Conservation (phyloP, 53 echinoderm and acorn worm genomes). For the Mesocentrotus franciscanus region DNA sequence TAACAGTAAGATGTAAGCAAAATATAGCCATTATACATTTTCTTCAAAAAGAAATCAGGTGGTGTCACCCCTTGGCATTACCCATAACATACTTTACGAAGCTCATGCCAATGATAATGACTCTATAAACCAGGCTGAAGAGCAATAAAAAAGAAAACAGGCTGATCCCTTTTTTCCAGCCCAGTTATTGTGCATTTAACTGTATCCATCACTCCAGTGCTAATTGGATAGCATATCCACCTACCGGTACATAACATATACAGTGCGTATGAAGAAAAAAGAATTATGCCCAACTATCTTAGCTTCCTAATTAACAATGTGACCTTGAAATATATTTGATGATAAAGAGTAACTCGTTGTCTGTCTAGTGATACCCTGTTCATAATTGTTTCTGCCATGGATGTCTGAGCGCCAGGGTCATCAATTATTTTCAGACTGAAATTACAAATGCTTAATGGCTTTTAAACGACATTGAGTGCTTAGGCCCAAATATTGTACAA, state of each 20-base stretch:
- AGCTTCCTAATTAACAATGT: too few relatives aligned
- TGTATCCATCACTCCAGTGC: neutral
- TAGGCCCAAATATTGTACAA: too few relatives aligned
- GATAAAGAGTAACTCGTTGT: too few relatives aligned
- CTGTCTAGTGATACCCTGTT: too few relatives aligned
- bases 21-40: neutral
- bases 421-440: too few relatives aligned
- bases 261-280: too few relatives aligned
- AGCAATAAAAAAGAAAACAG: neutral
- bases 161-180: neutral
- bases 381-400: too few relatives aligned
- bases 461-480: too few relatives aligned
- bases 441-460: too few relatives aligned
- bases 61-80: neutral
- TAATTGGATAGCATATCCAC: neutral
- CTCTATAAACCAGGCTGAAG: neutral
- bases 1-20: neutral
- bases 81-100: neutral
- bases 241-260: neutral
- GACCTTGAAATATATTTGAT: too few relatives aligned
- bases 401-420: too few relatives aligned
- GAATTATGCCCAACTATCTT: too few relatives aligned
- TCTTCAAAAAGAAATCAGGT: neutral
- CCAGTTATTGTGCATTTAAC: neutral
- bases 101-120: neutral